Conservation (phyloP, 2,797 vertebrate species). For the Nyctalus aviator region DNA sequence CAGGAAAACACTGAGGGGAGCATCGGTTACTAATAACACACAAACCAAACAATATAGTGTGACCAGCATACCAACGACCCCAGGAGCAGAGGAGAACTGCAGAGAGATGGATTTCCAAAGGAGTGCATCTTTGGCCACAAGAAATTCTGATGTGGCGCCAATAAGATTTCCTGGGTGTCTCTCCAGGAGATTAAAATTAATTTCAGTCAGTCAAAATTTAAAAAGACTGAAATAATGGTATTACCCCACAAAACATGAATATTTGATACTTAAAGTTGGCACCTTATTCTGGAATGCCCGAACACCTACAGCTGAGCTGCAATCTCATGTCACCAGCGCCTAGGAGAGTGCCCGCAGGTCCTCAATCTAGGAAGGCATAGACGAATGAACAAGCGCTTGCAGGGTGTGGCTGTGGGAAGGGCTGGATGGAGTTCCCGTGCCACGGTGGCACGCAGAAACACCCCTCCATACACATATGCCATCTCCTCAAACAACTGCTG, state of each 20-base stretch:
- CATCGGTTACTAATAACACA: background rate
- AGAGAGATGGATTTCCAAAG: constrained; percentile 11
- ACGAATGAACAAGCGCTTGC: background rate
- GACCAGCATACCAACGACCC: background rate
- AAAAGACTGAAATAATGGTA: background rate
- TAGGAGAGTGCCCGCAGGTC: background rate
- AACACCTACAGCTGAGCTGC: background rate
- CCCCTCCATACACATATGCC: background rate
- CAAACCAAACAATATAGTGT: background rate
- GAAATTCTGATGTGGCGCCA: background rate
- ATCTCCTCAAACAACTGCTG: background rate
- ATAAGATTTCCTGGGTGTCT: background rate
- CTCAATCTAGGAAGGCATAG: background rate
- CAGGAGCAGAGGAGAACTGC: background rate
- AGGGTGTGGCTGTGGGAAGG: background rate
- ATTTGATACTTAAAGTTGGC: background rate
- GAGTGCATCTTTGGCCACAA: background rate
- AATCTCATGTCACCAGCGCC: background rate
- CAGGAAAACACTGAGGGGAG: background rate
- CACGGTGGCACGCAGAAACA: background rate
- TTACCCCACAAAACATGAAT: background rate
- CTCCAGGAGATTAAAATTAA: background rate
- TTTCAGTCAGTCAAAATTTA: background rate
- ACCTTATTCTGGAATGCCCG: background rate
- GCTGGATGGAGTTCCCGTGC: background rate